A percentile compares a stretch with the other conserved stretches of the same genome.
Conservation (phyloP, 2,797 vertebrate genomes). For the Microctenopoma steveboyesi region DNA sequence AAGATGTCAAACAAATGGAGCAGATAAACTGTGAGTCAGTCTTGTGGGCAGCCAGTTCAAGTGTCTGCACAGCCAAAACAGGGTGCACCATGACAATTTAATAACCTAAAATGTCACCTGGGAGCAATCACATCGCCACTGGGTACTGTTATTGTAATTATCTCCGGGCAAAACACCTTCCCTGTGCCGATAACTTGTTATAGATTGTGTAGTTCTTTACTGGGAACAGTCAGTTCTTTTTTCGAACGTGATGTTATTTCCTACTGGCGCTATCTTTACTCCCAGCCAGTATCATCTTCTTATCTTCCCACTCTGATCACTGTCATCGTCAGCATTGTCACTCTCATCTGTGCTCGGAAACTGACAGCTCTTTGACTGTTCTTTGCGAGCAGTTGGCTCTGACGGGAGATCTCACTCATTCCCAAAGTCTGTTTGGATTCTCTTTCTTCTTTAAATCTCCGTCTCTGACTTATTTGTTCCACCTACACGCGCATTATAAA, state of each 20-base stretch:
- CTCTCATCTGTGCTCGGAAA: slow-evolving; percentile 46
- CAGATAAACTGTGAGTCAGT: slow-evolving; percentile 75
- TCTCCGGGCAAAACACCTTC: slow-evolving; percentile 61
- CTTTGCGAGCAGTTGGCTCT: slow-evolving; percentile 47
- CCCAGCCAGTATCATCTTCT: slow-evolving; percentile 44
- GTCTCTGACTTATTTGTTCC: slow-evolving; percentile 71
- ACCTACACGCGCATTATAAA: slow-evolving; percentile 66
- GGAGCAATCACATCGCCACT: slow-evolving; percentile 68
- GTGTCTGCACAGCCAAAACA: slow-evolving; percentile 58
- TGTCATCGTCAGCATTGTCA: slow-evolving; percentile 61
- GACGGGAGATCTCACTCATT: slow-evolving; percentile 41
- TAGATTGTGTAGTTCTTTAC: slow-evolving; percentile 51
- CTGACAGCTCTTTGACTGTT: slow-evolving; percentile 64
- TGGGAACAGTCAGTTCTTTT: slow-evolving; percentile 43
- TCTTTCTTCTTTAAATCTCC: slow-evolving; percentile 56
- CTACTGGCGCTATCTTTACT: slow-evolving; percentile 52
- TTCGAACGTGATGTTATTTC: slow-evolving; percentile 51
- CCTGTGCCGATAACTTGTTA: slow-evolving; percentile 45
- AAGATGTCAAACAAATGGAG: slow-evolving; percentile 80
- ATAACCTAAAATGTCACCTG: slow-evolving; percentile 75
- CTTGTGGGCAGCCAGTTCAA: slow-evolving; percentile 65
- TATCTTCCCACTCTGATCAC: slow-evolving; percentile 57
- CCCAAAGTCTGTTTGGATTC: slow-evolving; percentile 47
- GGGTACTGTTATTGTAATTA: slow-evolving; percentile 72
- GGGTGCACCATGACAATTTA: slow-evolving; percentile 75